Evolutionary conservation across 2,113 vertebrate species (phyloP).

Genomic region (Dermatemys mawii): DNA sequence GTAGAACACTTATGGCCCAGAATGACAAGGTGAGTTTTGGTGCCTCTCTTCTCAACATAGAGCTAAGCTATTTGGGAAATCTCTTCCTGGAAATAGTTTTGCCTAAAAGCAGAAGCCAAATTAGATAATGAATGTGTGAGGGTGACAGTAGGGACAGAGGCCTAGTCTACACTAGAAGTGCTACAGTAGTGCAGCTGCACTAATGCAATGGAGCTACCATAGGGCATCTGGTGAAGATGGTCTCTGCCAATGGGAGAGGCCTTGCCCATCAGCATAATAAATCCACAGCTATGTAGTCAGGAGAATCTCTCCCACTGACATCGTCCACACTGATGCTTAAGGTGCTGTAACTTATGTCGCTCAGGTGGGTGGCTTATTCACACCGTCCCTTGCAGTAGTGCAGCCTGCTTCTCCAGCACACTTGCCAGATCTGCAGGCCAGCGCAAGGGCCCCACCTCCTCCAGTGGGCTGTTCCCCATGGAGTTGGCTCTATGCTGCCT

Average conservation of each 20-base stretch:
- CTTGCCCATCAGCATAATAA: too few species aligned
- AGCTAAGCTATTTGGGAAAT: background rate
- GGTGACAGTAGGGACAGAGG: background rate
- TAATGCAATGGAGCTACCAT: too few species aligned
- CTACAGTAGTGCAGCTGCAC: too few species aligned
- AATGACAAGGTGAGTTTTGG: background rate
- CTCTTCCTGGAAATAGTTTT: background rate
- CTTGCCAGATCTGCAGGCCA: background rate
- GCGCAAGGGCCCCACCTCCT: accelerated
- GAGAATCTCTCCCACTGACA: too few species aligned
- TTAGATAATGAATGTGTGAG: background rate
- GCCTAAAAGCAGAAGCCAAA: background rate
- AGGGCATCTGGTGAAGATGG: too few species aligned
- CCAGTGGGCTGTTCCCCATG: background rate
- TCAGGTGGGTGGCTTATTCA: too few species aligned
- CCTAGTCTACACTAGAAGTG: too few species aligned
- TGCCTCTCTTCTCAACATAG: background rate
- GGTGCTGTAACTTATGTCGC: too few species aligned
- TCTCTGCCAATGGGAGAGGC: too few species aligned
- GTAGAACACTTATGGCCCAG: background rate
- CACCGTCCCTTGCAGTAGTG: background rate
- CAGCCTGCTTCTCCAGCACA: background rate
- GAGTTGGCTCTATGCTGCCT: background rate
- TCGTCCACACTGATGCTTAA: too few species aligned
- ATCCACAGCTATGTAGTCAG: too few species aligned